Evolutionary conservation across 2,888 invertebrate genomes (phyloP), one percentile per base, ranked within the genome.

Genomic region (Heteropelma amictum): DNA sequence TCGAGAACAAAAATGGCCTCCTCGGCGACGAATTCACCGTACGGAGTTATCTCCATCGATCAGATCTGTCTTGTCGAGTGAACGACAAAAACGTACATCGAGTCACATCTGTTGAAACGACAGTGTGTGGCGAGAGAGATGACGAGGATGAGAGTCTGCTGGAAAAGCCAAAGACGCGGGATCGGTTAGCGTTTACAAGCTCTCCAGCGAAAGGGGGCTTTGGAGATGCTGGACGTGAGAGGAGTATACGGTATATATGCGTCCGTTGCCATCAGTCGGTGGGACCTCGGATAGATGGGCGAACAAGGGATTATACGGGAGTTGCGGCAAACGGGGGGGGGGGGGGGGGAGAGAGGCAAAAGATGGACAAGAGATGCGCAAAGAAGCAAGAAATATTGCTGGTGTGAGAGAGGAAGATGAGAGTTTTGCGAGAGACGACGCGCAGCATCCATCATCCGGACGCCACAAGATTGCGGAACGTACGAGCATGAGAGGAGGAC

Each of bases 401-500:
- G 61, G 56, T 14, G n/a, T 75, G 49, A 56, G 67, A 54, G 47
- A 68, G 21, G 17, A 28, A 33, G 45, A 67, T 30, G 63, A 30
- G 74, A 61, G 73, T 76, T 73, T 75, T 67, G 67, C 67, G 51
- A 64, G 53, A 76, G 68, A 71, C 65, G 76, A 61, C 61, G 67
- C 75, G 75, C 72, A 64, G 73, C 79, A 79, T 79, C 79, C 72
- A 79, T 79, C 79, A 79, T 79, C 69, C 63, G 61, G 75, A 78
- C 78, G 74, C 77, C 69, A 56, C 49, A 65, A 64, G 49, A 69
- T 74, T 70, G 72, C 45, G 53, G 56, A 71, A 72, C 69, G 61
- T 54, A 33, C 45, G 70, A 67, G 42, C 19, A 26, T 38, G 53
- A 63, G 28, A 68, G 54, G 42, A n/a, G 35, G 42, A 26, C 4